These are phyloP conservation scores for Aricia agestis DNA, from an alignment of 1,140 invertebrate species.

Conservation along the genomic window DNA sequence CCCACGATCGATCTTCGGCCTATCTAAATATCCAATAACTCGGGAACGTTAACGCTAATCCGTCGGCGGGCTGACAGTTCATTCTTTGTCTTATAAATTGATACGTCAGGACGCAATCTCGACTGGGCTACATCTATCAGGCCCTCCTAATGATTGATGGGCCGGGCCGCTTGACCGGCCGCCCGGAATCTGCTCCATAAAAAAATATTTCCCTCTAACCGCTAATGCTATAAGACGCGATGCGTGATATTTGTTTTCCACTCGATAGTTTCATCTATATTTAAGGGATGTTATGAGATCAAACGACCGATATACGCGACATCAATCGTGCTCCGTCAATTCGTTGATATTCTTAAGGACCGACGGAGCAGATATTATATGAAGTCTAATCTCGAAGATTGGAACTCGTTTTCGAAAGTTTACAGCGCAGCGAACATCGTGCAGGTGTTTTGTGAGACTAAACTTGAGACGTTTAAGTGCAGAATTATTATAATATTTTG, in stretches of 20 bases:
- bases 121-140: conserved; percentile 55
- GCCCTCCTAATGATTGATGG: conserved; percentile 63
- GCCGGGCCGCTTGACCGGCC: conserved; percentile 43
- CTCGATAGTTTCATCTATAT: conserved; percentile 11
- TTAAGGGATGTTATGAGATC: not conserved
- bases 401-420: no score
- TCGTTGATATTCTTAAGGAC: not conserved
- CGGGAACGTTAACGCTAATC: conserved; percentile 51
- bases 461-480: no score
- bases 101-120: conserved; percentile 65
- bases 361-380: not conserved
- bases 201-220: conserved; percentile 29
- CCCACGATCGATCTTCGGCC: conserved; percentile 12
- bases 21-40: conserved; percentile 21
- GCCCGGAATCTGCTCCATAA: conserved; percentile 31
- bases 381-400: not conserved
- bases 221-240: no score
- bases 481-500: no score
- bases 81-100: conserved; percentile 72
- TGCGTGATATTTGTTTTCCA: conserved; percentile 8
- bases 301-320: not conserved
- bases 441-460: no score
- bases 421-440: no score
- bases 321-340: not conserved
- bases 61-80: conserved; percentile 52